Evolutionary conservation across 2,888 invertebrate genomes (phyloP).

Genomic region (Drosophila atroscutellata): DNA sequence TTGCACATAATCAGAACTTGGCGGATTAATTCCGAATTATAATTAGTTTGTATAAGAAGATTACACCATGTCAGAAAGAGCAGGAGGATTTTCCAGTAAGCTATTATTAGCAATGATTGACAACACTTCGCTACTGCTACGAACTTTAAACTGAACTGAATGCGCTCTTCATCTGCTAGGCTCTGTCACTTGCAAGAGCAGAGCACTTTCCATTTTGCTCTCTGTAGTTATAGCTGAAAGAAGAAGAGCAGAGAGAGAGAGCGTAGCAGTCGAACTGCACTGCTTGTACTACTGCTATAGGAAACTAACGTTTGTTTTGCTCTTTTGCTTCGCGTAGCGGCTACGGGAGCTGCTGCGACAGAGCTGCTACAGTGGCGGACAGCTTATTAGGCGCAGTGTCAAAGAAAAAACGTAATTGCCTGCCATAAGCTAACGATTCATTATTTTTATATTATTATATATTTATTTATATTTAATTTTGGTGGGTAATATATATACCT

Average conservation of each 20-base stretch:
- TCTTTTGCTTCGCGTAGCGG: neutral
- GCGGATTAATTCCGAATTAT: neutral
- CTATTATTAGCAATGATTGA: neutral
- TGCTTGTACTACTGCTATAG: neutral
- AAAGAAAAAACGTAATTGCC: too few species aligned
- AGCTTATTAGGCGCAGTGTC: too few species aligned
- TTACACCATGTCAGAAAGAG: neutral
- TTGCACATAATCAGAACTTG: neutral
- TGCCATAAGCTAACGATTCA: too few species aligned
- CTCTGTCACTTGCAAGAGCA: neutral
- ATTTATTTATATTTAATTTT: too few species aligned
- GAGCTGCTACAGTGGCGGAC: too few species aligned
- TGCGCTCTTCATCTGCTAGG: fast-evolving
- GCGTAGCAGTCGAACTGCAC: neutral
- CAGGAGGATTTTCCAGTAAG: too few species aligned
- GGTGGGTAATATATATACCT: too few species aligned
- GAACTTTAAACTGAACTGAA: neutral
- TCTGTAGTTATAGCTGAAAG: neutral
- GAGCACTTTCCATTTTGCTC: neutral
- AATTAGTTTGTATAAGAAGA: neutral
- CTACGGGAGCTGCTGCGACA: too few species aligned
- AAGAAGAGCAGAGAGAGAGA: neutral
- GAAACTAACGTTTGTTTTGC: neutral
- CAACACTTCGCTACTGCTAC: neutral
- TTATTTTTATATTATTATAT: too few species aligned